Evolutionary conservation across 2,113 vertebrate species (phyloP).

Genomic region (Gnathonemus longibarbis): DNA sequence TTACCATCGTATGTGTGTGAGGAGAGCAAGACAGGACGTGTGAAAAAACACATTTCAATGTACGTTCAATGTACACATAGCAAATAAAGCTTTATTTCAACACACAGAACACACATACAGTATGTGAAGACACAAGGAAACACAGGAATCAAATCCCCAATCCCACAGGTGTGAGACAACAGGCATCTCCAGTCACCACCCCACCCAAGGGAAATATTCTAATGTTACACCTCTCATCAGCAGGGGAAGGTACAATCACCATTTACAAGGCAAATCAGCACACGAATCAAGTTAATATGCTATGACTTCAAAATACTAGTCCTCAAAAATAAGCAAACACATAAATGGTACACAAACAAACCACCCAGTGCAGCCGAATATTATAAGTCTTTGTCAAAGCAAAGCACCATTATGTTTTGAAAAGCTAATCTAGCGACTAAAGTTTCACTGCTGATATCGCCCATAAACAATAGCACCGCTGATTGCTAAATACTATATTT

Average conservation of each 20-base stretch:
- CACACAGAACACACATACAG: not conserved
- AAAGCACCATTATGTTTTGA: not conserved
- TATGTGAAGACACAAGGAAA: not conserved
- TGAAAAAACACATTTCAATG: not conserved
- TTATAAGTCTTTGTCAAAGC: slow-evolving; percentile 1
- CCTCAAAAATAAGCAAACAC: not conserved
- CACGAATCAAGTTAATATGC: not conserved
- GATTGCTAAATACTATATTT: not conserved
- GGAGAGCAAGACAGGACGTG: not conserved
- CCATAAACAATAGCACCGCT: not conserved
- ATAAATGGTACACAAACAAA: not conserved
- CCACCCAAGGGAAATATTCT: not conserved
- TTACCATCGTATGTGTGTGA: not conserved
- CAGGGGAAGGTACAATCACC: not conserved
- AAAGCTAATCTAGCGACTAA: slow-evolving; percentile 3
- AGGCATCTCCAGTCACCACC: not conserved
- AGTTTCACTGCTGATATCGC: not conserved
- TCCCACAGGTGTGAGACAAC: not conserved
- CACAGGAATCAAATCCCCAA: not conserved
- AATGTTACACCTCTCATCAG: not conserved
- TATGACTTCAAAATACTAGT: not conserved
- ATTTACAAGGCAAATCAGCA: not conserved
- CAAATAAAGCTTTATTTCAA: not conserved
- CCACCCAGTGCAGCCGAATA: not conserved
- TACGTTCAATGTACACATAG: not conserved